These are phyloP conservation scores for Lobophora halterata DNA, from an alignment of 2,888 invertebrate species.

Conservation along the genomic window DNA sequence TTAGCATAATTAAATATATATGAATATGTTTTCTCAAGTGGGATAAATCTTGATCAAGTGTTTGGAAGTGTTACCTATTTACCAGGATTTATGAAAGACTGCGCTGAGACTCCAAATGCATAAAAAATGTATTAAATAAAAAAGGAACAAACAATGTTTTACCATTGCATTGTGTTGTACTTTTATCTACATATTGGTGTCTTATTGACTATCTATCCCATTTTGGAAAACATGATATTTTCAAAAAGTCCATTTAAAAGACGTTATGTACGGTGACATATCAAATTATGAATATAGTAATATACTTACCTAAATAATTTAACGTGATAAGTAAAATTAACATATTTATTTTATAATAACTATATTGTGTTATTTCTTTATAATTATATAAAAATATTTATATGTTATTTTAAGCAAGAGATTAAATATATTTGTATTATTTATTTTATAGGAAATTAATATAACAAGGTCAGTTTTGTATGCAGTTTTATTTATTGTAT, in stretches of 20 bases:
- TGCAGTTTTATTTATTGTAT: too few species aligned
- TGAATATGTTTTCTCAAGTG: constrained; percentile 23
- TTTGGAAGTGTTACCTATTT: constrained; percentile 17
- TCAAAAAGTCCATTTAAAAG: constrained; percentile 25
- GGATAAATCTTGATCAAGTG: constrained; percentile 13
- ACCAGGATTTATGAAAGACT: constrained; percentile 11
- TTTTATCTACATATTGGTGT: too few species aligned
- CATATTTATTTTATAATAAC: constrained; percentile 1
- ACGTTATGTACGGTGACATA: constrained; percentile 55
- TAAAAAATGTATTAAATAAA: too few species aligned
- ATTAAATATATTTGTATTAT: too few species aligned
- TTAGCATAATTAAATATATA: constrained; percentile 19
- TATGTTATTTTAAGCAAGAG: too few species aligned
- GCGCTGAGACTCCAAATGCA: too few species aligned
- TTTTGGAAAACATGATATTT: constrained; percentile 17
- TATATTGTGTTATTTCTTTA: not conserved
- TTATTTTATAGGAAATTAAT: too few species aligned
- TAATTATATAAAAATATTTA: too few species aligned
- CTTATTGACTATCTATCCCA: constrained; percentile 14
- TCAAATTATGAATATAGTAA: constrained; percentile 62
- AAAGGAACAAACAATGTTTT: too few species aligned
- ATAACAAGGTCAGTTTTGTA: too few species aligned
- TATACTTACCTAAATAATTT: constrained; percentile 44
- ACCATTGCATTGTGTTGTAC: too few species aligned
- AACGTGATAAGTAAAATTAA: constrained; percentile 39